A percentile compares a stretch with the other conserved stretches of the same genome.
These are phyloP conservation scores for Sinelater perroti DNA, from an alignment of 2,888 invertebrate species.

Conservation along the genomic window DNA sequence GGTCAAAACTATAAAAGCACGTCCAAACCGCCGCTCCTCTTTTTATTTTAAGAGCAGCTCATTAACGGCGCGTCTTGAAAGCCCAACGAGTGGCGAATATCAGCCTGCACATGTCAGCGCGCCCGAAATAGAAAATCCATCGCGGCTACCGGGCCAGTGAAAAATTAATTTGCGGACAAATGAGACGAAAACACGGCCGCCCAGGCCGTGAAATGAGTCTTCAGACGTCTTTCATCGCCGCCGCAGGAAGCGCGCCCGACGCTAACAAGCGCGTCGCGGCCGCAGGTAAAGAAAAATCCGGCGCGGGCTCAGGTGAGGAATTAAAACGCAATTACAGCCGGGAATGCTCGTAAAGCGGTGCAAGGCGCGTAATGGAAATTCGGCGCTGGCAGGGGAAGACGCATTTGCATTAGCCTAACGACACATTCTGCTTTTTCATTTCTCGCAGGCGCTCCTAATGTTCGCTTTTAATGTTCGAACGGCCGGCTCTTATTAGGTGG, in stretches of 20 bases:
- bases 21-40: too few relatives aligned
- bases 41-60: too few relatives aligned
- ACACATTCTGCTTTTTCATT: constrained; percentile 15
- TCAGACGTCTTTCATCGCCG: constrained; percentile 52
- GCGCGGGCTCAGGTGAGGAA: constrained; percentile 5
- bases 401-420: constrained; percentile 18
- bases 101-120: constrained; percentile 5
- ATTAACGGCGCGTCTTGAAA: too few relatives aligned
- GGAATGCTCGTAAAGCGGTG: too few relatives aligned
- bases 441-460: constrained; percentile 7
- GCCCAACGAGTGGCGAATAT: not conserved
- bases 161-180: constrained; percentile 56
- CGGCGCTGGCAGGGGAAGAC: constrained; percentile 6
- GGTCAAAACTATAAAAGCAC: too few relatives aligned
- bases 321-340: constrained; percentile 18
- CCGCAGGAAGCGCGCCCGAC: constrained; percentile 38
- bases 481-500: not conserved
- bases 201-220: constrained; percentile 52
- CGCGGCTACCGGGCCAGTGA: too few relatives aligned
- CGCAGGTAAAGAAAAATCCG: constrained; percentile 12
- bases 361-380: constrained; percentile 15
- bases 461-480: not conserved
- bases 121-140: too few relatives aligned
- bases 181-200: constrained; percentile 55
- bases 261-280: constrained; percentile 16